These are phyloP conservation scores for Ostrea denselamellosa DNA, from an alignment of 1,140 invertebrate genomes.

Conservation along the genomic window DNA sequence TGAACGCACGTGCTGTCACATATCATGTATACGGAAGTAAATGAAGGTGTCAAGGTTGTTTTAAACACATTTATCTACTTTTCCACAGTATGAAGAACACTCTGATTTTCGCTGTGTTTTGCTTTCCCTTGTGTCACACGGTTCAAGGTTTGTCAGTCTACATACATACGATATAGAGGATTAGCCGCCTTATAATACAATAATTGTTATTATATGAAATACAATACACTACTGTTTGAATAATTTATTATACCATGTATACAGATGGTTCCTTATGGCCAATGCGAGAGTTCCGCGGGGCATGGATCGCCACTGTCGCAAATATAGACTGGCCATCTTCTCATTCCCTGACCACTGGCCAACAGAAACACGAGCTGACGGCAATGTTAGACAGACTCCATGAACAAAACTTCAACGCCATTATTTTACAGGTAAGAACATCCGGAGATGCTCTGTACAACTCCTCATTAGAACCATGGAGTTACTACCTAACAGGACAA, in stretches of 20 bases:
- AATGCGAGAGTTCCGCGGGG: constrained; percentile 68
- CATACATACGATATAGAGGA: too few relatives aligned
- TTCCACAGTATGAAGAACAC: background rate
- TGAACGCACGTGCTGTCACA: background rate
- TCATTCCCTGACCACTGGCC: constrained; percentile 56
- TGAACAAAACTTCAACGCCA: constrained; percentile 69
- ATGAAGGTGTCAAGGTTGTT: background rate
- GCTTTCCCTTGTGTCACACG: background rate
- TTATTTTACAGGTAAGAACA: constrained; percentile 72
- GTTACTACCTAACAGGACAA: constrained; percentile 72
- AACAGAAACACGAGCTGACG: constrained; percentile 69
- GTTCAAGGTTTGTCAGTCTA: constrained; percentile 10
- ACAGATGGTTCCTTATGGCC: constrained; percentile 58
- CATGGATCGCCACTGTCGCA: constrained; percentile 74
- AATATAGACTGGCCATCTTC: constrained; percentile 77
- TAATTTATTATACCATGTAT: background rate
- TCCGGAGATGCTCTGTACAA: constrained; percentile 73
- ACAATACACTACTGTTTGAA: background rate
- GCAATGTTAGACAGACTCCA: constrained; percentile 65
- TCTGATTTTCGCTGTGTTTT: background rate
- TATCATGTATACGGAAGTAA: background rate
- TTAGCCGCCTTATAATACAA: too few relatives aligned
- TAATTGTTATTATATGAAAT: too few relatives aligned
- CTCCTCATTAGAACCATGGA: constrained; percentile 74
- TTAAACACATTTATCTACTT: background rate